Evolutionary conservation across 2,113 vertebrate species (phyloP), one percentile per base, ranked within the genome.

Genomic region (Phyllopteryx taeniolatus): DNA sequence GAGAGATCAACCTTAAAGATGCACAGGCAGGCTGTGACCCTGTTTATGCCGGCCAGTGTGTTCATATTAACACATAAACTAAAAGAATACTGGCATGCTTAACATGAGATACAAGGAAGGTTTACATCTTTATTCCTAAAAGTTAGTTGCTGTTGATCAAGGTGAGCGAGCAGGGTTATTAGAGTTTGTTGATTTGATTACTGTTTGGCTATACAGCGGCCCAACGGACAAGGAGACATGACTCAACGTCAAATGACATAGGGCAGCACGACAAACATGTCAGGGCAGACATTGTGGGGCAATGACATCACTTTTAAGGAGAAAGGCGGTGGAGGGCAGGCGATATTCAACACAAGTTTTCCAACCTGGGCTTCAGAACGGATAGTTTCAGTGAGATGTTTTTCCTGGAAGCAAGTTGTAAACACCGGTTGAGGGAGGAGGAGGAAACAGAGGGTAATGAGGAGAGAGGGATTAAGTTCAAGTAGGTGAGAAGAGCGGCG

Each of bases 301-400:
- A 70, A 84, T 86, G 66, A 89, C 84, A 87, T 90, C 87, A 88
- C 83, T 82, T 75, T 81, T 13, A 46, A 74, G 83, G 78, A 53
- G 63, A 60, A 65, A 46, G 42, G 39, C 43, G 9, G 5, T n/a
- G 12, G 63, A 14, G 13, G 43, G 63, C 12, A 13, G 73, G 33
- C 51, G 68, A 61, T 67, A 82, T 73, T 79, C 71, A 83, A 90
- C 87, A 87, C 77, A 87, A 84, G 83, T 83, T 85, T 73, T 95
- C 93, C 93, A 95, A 95, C 93, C 94, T 94, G 88, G 94, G 92
- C 93, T 95, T 95, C 90, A 94, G 93, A 92, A 96, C 93, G 81
- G 92, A 95, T 88, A 95, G 93, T 94, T 94, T 95, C 94, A 96
- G 92, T 93, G 93, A 93, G 91, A 96, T 90, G 94, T 92, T 93